Percentiles rank a stretch among this genome's conserved stretches.
Conservation (phyloP, 2,113 vertebrate species). For the Aegotheles bennettii region DNA sequence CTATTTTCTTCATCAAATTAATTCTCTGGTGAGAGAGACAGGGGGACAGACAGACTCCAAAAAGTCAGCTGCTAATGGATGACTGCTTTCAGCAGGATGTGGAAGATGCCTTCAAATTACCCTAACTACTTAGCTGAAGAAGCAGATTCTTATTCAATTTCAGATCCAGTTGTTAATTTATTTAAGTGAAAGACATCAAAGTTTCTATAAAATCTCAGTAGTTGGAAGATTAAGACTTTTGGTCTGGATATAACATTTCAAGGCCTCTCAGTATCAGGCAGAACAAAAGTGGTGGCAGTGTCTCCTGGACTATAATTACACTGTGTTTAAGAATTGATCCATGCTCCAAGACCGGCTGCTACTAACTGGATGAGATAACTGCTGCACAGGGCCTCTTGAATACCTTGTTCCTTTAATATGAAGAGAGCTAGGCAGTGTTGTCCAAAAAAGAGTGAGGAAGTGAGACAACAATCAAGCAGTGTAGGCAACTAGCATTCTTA, state of each 20-base stretch:
- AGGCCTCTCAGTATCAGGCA: neutral
- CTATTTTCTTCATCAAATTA: neutral
- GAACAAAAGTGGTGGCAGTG: neutral
- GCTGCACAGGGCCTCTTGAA: neutral
- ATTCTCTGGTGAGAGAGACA: neutral
- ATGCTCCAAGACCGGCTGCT: neutral
- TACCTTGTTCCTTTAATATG: neutral
- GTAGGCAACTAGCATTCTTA: neutral
- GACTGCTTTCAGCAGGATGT: neutral
- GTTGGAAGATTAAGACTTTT: neutral
- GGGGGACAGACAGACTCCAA: neutral
- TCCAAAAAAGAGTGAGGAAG: neutral
- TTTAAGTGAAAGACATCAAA: neutral
- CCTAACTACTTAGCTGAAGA: neutral
- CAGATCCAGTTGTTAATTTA: neutral
- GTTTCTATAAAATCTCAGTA: neutral
- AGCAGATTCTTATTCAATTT: neutral
- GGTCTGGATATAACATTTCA: neutral
- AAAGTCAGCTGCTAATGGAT: neutral
- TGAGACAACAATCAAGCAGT: neutral
- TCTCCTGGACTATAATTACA: neutral
- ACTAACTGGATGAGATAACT: neutral
- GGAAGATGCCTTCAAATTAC: neutral
- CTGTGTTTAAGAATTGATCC: neutral
- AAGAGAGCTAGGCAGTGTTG: neutral